These are phyloP conservation scores for Rousettus madagascariensis DNA, from an alignment of 2,797 vertebrate species.

Conservation along the genomic window DNA sequence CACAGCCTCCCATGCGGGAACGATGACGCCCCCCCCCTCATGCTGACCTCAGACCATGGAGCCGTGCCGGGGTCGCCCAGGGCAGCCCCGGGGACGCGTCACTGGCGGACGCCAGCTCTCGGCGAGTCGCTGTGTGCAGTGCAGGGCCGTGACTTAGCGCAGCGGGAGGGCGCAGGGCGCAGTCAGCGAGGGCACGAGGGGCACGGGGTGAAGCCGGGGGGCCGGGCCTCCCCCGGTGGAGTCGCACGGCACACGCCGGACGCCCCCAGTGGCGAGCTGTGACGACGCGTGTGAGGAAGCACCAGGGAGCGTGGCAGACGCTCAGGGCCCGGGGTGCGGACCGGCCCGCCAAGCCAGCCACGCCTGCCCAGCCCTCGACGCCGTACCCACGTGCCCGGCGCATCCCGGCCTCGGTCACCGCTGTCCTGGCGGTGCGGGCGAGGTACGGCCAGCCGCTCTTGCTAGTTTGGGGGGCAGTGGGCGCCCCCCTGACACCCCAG, in stretches of 20 bases:
- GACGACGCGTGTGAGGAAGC: rapidly evolving
- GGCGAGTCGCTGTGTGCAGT: too few relatives aligned
- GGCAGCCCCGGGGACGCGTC: too few relatives aligned
- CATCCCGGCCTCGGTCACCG: too few relatives aligned
- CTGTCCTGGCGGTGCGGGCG: too few relatives aligned
- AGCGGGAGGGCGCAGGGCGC: neutral
- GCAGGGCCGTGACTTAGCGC: neutral
- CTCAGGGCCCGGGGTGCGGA: neutral
- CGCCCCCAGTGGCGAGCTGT: neutral
- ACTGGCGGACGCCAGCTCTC: too few relatives aligned
- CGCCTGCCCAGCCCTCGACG: neutral
- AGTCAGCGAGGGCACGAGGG: neutral
- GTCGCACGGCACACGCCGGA: rapidly evolving
- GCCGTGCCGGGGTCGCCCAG: neutral
- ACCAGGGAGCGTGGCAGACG: neutral
- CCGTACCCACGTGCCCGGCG: neutral
- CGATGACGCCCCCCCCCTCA: neutral
- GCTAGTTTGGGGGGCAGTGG: neutral
- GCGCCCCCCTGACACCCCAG: neutral
- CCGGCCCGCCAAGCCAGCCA: neutral
- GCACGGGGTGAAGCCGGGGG: rapidly evolving
- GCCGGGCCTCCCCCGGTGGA: too few relatives aligned
- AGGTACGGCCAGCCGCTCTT: neutral
- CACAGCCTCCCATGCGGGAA: neutral
- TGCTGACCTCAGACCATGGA: neutral